phyloP scores from a whole-genome alignment of 2,888 invertebrate species.

The Macaria notata region DNA sequence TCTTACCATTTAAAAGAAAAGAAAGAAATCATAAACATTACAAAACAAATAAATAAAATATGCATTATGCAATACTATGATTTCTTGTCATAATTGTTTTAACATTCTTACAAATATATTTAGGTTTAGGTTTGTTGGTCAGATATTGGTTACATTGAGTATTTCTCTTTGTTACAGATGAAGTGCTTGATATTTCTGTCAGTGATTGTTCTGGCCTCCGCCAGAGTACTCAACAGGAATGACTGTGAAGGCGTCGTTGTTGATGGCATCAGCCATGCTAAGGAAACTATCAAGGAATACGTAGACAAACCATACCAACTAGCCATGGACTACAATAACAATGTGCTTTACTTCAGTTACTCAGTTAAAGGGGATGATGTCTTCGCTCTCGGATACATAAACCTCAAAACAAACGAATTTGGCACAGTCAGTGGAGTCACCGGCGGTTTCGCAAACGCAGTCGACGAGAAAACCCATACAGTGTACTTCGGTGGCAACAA shows the following conservation, averaged over 20 bases:
- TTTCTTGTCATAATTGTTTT: too few relatives aligned
- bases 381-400: conserved; percentile 53
- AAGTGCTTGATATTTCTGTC: conserved; percentile 27
- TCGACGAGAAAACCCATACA: conserved; percentile 45
- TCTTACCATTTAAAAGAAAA: too few relatives aligned
- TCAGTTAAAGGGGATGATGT: conserved; percentile 20
- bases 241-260: conserved; percentile 31
- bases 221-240: conserved; percentile 23
- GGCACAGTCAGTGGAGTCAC: conserved; percentile 45
- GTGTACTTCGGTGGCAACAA: conserved; percentile 60
- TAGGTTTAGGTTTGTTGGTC: not conserved
- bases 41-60: too few relatives aligned
- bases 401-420: conserved; percentile 51
- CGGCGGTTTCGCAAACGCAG: conserved; percentile 58
- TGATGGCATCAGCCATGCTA: conserved; percentile 32
- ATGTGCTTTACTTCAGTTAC: conserved; percentile 61
- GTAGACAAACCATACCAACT: conserved; percentile 58
- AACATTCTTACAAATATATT: too few relatives aligned
- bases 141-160: not conserved
- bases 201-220: conserved; percentile 29
- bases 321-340: conserved; percentile 59
- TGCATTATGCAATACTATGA: too few relatives aligned
- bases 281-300: conserved; percentile 42
- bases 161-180: conserved; percentile 41
- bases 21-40: not conserved